Base-by-base conservation (phyloP, 2,888 invertebrate species). In the Pomacea canaliculata region DNA sequence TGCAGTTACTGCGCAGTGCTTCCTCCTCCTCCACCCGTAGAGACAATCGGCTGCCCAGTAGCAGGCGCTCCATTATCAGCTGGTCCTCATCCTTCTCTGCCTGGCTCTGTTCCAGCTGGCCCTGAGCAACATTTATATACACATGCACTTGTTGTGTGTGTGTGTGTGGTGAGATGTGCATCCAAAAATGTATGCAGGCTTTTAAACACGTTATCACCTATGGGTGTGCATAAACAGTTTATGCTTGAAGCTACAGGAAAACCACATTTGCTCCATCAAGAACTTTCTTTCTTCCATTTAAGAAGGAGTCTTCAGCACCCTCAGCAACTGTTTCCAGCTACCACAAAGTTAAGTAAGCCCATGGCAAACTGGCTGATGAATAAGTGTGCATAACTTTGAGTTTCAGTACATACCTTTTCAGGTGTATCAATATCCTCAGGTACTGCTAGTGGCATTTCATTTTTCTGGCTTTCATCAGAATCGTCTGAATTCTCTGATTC, bases 1-100 rank as follows among this genome's bases (percentile, higher is more conserved):
- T 84, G n/a, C 85, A 81, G 79, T 88, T 88, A 59, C 84, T 81
- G 70, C 83, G 83, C 68, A 88, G 83, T 5, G 86, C 84, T 72
- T 83, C 85, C 65, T 86, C 87, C 76, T 86, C 87, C n/a, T 87
- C 86, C 18, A 83, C 84, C 27, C 78, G 71, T 51, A 79, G 76
- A 4, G 82, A 82, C 66, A 82, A 27, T 5, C 79, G 80, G 56
- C 79, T 78, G 13, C 75, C 78, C 18, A 78, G 37, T 19, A 76
- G 70, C 46, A 60, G 71, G 4, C 75, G 75, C 8, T 71, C 71
- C 62, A 74, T 70, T n/a, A 75, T 70, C 65, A 83, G 80, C 70
- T 85, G 84, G 48, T 80, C 77, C 23, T 79, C 81, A 48, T 81
- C 84, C 49, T 84, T 84, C 68, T 80, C 81, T 27, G 77, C 72